Conservation (phyloP, 2,888 invertebrate genomes). For the Andrena bucephala region DNA sequence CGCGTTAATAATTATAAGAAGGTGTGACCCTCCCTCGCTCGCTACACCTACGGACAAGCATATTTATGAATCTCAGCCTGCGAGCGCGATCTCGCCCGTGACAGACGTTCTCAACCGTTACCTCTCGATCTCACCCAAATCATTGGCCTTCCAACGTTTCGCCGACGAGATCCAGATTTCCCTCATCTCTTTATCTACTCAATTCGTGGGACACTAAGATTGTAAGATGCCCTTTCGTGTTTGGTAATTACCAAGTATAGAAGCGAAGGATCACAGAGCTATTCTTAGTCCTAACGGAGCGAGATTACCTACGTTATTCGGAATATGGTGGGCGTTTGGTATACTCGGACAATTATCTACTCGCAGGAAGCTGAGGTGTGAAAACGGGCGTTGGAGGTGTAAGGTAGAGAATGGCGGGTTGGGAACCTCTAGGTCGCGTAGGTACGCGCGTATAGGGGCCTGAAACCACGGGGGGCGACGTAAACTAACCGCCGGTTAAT, state of each 20-base stretch:
- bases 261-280: too few relatives aligned
- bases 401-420: slow-evolving; percentile 30
- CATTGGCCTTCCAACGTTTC: too few relatives aligned
- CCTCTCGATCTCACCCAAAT: too few relatives aligned
- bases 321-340: not conserved
- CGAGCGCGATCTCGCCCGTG: slow-evolving; percentile 64
- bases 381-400: too few relatives aligned
- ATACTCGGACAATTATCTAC: not conserved
- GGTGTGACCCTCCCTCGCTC: slow-evolving; percentile 80
- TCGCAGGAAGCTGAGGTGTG: not conserved
- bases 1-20: slow-evolving; percentile 84
- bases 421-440: slow-evolving; percentile 61
- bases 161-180: too few relatives aligned
- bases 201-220: too few relatives aligned
- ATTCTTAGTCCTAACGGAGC: too few relatives aligned
- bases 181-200: too few relatives aligned
- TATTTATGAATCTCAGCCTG: slow-evolving; percentile 80
- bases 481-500: slow-evolving; percentile 84
- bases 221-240: too few relatives aligned
- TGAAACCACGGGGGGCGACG: slow-evolving; percentile 81
- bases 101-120: slow-evolving; percentile 62
- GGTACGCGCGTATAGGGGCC: slow-evolving; percentile 63
- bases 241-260: too few relatives aligned
- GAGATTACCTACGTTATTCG: too few relatives aligned
- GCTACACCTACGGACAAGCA: slow-evolving; percentile 79